Conservation (phyloP, 2,797 vertebrate species). For the Squalus acanthias region DNA sequence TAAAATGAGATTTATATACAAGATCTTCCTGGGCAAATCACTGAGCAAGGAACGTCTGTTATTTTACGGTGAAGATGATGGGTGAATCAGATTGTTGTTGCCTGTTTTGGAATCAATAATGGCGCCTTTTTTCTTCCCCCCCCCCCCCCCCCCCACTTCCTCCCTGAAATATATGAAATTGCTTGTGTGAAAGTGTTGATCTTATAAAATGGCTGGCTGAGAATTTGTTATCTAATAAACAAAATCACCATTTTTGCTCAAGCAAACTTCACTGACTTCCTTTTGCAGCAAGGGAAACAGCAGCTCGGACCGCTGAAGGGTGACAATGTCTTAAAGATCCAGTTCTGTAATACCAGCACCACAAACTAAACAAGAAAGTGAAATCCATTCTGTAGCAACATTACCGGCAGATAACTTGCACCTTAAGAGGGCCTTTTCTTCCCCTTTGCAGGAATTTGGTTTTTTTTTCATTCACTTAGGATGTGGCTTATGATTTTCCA, state of each 20-base stretch:
- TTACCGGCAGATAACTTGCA: background rate
- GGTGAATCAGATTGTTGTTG: background rate
- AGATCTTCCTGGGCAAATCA: background rate
- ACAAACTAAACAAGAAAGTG: conserved; percentile 5
- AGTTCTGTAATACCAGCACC: background rate
- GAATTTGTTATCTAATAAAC: background rate
- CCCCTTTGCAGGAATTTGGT: background rate
- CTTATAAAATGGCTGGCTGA: background rate
- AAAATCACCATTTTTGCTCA: background rate
- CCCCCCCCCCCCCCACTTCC: background rate
- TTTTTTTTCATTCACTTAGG: background rate
- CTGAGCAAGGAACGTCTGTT: background rate
- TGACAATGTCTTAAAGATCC: conserved; percentile 1
- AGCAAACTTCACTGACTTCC: conserved; percentile 15
- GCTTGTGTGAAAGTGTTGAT: conserved; percentile 20
- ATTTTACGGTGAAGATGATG: background rate
- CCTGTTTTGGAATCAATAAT: conserved; percentile 3
- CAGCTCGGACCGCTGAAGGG: conserved; percentile 20
- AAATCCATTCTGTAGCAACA: background rate
- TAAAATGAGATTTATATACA: background rate
- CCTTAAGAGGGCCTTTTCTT: background rate
- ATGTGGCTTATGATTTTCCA: background rate
- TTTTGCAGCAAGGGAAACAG: conserved; percentile 20
- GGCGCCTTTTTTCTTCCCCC: background rate
- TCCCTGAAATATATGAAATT: background rate